phyloP scores from a whole-genome alignment of 1,140 invertebrate species.

The silkworm (Bombyx mori) region DNA sequence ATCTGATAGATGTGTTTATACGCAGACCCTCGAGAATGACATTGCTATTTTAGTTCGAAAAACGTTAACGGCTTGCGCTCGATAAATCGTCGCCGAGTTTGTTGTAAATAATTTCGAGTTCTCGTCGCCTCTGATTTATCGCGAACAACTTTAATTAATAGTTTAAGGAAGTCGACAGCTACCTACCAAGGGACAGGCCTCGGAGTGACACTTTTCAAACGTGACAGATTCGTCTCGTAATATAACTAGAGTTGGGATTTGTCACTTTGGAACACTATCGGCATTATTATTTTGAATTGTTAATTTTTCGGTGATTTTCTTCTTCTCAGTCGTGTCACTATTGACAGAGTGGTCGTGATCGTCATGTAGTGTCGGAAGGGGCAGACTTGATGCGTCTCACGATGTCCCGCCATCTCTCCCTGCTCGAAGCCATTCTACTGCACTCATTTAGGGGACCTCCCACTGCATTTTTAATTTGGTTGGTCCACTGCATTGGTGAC shows the following conservation, averaged over 20 bases:
- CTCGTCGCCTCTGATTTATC: slow-evolving; percentile 35
- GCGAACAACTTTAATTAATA: slow-evolving; percentile 29
- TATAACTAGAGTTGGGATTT: slow-evolving; percentile 13
- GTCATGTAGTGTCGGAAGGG: no score
- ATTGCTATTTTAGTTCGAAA: neutral
- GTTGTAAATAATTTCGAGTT: slow-evolving; percentile 40
- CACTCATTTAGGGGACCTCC: no score
- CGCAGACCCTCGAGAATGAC: no score
- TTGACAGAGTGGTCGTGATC: no score
- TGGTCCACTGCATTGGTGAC: no score
- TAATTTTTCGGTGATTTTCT: neutral
- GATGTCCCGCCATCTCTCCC: no score
- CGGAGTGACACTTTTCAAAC: slow-evolving; percentile 11
- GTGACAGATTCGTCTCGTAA: slow-evolving; percentile 14
- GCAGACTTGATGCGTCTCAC: no score
- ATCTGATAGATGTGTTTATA: no score
- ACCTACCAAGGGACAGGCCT: slow-evolving; percentile 17
- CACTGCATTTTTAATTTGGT: no score
- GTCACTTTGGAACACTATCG: slow-evolving; percentile 4
- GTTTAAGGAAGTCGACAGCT: slow-evolving; percentile 34
- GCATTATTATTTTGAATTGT: neutral
- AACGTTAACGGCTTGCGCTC: slow-evolving; percentile 21
- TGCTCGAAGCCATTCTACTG: no score
- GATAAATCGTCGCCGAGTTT: slow-evolving; percentile 23
- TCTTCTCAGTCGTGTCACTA: neutral